Conservation (phyloP, 2,113 vertebrate species). For the Naja naja region DNA sequence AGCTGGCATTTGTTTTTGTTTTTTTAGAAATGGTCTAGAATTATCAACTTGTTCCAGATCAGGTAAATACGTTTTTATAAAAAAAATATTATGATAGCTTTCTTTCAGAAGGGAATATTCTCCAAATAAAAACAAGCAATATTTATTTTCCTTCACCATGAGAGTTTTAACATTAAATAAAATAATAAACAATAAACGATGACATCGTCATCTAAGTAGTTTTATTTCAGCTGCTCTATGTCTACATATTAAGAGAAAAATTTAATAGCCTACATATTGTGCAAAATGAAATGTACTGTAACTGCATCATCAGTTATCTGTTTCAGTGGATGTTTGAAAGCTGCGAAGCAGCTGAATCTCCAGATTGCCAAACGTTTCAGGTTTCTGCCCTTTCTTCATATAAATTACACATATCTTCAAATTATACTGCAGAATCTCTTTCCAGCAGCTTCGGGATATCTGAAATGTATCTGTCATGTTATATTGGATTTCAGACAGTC, state of each 20-base stretch:
- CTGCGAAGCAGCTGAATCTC: conserved; percentile 46
- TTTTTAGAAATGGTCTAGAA: not conserved
- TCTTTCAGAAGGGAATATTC: not conserved
- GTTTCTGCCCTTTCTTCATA: conserved; percentile 38
- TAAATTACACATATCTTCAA: conserved; percentile 37
- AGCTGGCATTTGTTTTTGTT: not conserved
- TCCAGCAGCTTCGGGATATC: conserved; percentile 35
- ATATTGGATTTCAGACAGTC: conserved; percentile 51
- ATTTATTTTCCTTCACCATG: not conserved
- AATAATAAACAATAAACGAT: not conserved
- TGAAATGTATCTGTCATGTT: conserved; percentile 44
- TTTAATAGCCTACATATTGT: conserved; percentile 1
- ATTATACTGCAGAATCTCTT: conserved; percentile 16
- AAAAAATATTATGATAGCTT: not conserved
- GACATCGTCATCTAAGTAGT: not conserved
- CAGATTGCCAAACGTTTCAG: conserved; percentile 8
- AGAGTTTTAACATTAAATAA: not conserved
- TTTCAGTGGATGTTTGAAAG: conserved; percentile 42
- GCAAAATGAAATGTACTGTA: conserved; percentile 20
- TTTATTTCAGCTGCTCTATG: not conserved
- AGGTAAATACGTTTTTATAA: not conserved
- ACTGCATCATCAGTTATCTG: conserved; percentile 34
- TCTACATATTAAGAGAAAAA: not conserved
- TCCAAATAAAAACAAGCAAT: not conserved
- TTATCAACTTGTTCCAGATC: not conserved